Conservation (phyloP, 2,797 vertebrate species). For the Monodelphis domestica region DNA sequence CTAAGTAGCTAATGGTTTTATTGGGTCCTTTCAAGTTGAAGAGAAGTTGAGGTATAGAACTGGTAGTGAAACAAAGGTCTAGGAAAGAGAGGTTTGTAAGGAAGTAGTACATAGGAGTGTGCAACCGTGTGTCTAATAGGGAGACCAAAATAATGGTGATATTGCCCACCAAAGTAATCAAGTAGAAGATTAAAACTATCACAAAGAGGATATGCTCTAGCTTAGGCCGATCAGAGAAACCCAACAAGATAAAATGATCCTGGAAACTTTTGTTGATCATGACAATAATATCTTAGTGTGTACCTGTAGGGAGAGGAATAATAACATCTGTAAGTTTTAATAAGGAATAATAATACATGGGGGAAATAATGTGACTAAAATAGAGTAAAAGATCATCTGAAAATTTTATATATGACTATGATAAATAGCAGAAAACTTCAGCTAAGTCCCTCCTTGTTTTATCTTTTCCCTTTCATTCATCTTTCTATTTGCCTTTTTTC, state of each 20-base stretch:
- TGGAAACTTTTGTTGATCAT: conserved; percentile 42
- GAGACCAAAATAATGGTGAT: conserved; percentile 58
- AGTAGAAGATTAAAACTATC: conserved; percentile 61
- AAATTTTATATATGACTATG: background rate
- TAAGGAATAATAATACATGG: background rate
- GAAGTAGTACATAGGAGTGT: conserved; percentile 70
- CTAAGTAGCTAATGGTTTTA: conserved; percentile 58
- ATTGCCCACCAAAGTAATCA: conserved; percentile 67
- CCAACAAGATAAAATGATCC: conserved; percentile 52
- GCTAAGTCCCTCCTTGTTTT: too few species aligned
- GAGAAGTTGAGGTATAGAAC: conserved; percentile 70
- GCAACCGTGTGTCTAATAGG: conserved; percentile 51
- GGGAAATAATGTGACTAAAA: background rate
- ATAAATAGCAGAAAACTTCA: background rate
- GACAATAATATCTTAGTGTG: background rate
- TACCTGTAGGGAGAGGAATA: conserved; percentile 12
- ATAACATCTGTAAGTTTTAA: background rate
- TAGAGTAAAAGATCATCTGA: background rate
- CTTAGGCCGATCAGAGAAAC: conserved; percentile 65
- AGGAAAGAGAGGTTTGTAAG: conserved; percentile 69
- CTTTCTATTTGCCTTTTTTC: too few species aligned
- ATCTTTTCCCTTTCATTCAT: too few species aligned
- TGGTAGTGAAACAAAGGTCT: conserved; percentile 68
- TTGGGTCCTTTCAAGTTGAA: conserved; percentile 53
- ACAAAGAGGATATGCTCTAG: conserved; percentile 55